phyloP scores from a whole-genome alignment of 2,113 vertebrate genomes.

The Pluvianellus socialis region DNA sequence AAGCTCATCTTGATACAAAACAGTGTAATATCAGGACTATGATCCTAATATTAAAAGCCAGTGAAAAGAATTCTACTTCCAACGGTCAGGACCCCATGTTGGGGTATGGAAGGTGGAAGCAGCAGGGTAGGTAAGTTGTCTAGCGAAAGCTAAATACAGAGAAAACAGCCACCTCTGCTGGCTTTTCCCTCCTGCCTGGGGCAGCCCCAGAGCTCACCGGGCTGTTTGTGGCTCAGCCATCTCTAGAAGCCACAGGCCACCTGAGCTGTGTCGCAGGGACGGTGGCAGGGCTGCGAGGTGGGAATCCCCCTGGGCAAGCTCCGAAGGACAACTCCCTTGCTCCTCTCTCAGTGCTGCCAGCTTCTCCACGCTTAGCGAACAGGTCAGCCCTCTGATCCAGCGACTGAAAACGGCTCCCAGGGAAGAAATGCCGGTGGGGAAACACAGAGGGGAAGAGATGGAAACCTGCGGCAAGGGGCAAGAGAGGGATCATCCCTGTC shows the following conservation, averaged over 20 bases:
- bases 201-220: background rate
- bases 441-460: background rate
- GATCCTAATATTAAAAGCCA: background rate
- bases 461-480: background rate
- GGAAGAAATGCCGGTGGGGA: background rate
- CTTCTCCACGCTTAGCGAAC: background rate
- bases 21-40: background rate
- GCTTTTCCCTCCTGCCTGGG: background rate
- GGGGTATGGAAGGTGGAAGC: background rate
- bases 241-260: background rate
- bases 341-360: background rate
- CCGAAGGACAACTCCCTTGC: accelerated
- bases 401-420: background rate
- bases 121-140: background rate
- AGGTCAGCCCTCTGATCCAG: background rate
- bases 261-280: background rate
- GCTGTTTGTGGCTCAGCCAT: background rate
- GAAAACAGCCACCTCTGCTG: background rate
- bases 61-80: background rate
- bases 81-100: accelerated
- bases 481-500: background rate
- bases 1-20: background rate
- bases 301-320: background rate
- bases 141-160: background rate
- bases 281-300: background rate